Conservation (phyloP, 37 sponge, comb jelly and placozoan species). For the Diacarnus erythraeanus region DNA sequence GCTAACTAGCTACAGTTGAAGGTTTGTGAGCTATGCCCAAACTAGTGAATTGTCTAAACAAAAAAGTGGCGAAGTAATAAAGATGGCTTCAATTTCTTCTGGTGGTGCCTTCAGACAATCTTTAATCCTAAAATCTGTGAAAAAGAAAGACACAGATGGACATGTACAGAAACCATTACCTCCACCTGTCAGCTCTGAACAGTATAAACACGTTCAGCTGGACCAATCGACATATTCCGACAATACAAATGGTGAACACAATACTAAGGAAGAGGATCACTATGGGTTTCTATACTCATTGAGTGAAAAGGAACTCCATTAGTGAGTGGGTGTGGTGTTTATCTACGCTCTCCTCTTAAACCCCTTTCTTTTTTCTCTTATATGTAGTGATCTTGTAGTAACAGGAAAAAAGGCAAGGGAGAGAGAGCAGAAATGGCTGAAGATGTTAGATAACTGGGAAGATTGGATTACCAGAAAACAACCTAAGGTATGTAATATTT, state of each 20-base stretch:
- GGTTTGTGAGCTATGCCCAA: neutral
- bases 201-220: neutral
- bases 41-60: neutral
- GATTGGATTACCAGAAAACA: conserved; percentile 53
- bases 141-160: neutral
- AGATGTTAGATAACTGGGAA: conserved; percentile 83
- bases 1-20: neutral
- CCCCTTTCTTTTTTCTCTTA: neutral
- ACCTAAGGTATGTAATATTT: conserved; percentile 65
- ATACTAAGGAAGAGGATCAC: conserved; percentile 45
- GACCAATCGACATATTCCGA: neutral
- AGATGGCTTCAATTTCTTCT: neutral
- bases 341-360: neutral
- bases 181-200: conserved; percentile 13
- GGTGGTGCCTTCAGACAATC: conserved; percentile 10
- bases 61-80: neutral
- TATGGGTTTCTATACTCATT: conserved; percentile 61
- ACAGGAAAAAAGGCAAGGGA: conserved; percentile 50
- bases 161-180: neutral
- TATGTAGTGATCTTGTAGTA: conserved; percentile 22
- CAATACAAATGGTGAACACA: conserved; percentile 17
- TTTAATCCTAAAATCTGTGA: neutral
- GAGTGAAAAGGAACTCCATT: conserved; percentile 35
- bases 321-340: conserved; percentile 16
- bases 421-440: conserved; percentile 86